These are phyloP conservation scores for Rhingia rostrata DNA, from an alignment of 2,888 invertebrate genomes.

Conservation along the genomic window DNA sequence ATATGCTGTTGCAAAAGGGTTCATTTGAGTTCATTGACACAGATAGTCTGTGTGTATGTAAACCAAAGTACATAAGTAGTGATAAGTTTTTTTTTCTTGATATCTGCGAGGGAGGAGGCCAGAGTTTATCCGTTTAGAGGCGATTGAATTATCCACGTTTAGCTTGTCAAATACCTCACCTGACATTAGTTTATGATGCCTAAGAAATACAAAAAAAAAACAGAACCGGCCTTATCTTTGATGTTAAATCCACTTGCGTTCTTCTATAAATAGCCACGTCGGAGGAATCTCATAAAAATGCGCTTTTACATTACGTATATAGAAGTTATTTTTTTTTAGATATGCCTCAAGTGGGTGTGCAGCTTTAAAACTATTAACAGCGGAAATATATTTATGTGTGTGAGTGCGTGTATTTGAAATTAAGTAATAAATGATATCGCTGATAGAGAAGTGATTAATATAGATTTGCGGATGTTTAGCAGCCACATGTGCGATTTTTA, in stretches of 20 bases:
- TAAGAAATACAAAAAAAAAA: conserved; percentile 2
- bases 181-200: conserved; percentile 18
- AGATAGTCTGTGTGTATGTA: conserved; percentile 65
- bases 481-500: neutral
- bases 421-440: neutral
- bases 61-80: conserved; percentile 14
- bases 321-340: conserved; percentile 36
- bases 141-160: neutral
- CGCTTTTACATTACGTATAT: conserved; percentile 26
- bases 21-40: conserved; percentile 80
- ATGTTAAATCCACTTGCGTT: conserved; percentile 24
- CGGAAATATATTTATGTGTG: neutral
- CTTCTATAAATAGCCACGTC: conserved; percentile 29
- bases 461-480: neutral
- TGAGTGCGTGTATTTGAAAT: neutral
- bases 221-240: conserved; percentile 28
- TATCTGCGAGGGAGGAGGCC: conserved; percentile 31
- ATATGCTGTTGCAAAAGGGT: conserved; percentile 75
- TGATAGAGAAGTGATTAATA: conserved; percentile 2
- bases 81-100: neutral
- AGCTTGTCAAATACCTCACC: conserved; percentile 36
- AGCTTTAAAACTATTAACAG: neutral
- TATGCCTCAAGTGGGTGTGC: neutral
- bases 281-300: conserved; percentile 22
- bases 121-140: conserved; percentile 14